Base-by-base conservation (phyloP, 2,888 invertebrate species). In the Chymomyza fuscimana region DNA sequence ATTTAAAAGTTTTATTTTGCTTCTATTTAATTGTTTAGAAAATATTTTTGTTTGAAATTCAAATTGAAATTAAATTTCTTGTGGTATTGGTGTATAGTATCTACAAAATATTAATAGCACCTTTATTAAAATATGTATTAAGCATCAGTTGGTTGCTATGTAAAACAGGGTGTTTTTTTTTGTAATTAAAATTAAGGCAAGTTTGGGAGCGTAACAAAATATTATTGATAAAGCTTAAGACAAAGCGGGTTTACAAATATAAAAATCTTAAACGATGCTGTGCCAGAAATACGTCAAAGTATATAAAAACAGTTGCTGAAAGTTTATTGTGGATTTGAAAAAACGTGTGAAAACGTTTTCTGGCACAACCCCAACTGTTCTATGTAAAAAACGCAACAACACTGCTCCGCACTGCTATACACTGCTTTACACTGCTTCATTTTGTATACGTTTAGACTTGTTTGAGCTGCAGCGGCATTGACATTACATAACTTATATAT, bases 61-160 rank as follows among this genome's bases (percentile, higher is more conserved):
- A 62, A 64, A 40, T 52, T 50, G 46, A 62, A 74, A 51, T 71
- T n/a, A 71, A 63, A 65, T 69, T 40, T 69, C 52, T 63, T 61
- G 56, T 59, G 32, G 19, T 29, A n/a, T 25, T 36, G 29, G 46
- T 69, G 65, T 64, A 70, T 65, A 64, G 73, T 73, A 70, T 83
- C 79, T 73, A 75, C 72, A 77, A 76, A 76, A 78, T 72, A 87
- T 87, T 63, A 73, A 83, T 85, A 85, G 85, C 85, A 85, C 85
- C 85, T 81, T 85, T 32, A 19, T 1, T 59, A 62, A 60, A 69
- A 74, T 67, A 60, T 46, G 67, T 56, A 46, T 46, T 10, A 46
- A 46, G 40, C 0, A 46, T 2, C 12, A 46, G 40, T 46, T 29
- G 25, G 60, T 46, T 46, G 40, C 40, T 46, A 46, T 46, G 10